Conservation (phyloP, 1,140 invertebrate genomes). For the Rhysida immarginata region DNA sequence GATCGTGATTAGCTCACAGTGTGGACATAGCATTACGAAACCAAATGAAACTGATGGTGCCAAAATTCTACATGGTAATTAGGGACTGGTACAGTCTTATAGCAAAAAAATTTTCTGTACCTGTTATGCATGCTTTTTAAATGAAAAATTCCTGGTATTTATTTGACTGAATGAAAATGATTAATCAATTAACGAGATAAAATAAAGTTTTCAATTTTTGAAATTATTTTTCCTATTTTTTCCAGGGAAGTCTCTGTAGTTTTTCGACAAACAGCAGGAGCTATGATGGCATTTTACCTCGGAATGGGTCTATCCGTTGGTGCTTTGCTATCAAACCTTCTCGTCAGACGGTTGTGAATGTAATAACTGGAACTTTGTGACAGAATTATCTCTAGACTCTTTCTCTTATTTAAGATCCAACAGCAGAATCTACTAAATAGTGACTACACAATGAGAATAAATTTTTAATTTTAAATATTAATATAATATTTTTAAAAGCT, state of each 20-base stretch:
- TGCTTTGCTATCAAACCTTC: not conserved
- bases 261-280: not conserved
- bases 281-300: constrained; percentile 25
- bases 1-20: too few relatives aligned
- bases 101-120: not conserved
- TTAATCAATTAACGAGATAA: not conserved
- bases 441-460: too few relatives aligned
- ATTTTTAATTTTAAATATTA: too few relatives aligned
- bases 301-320: not conserved
- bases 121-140: not conserved
- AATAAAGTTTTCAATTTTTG: not conserved
- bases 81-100: not conserved
- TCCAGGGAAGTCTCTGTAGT: not conserved
- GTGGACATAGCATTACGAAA: too few relatives aligned
- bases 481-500: too few relatives aligned
- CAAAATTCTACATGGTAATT: too few relatives aligned
- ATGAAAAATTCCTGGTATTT: not conserved
- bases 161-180: not conserved
- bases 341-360: not conserved
- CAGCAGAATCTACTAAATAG: too few relatives aligned
- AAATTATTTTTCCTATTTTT: not conserved
- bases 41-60: too few relatives aligned
- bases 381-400: too few relatives aligned
- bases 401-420: too few relatives aligned
- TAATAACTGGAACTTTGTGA: not conserved